Base-by-base conservation (phyloP, 2,888 invertebrate genomes). In the Anoplius nigerrimus region DNA sequence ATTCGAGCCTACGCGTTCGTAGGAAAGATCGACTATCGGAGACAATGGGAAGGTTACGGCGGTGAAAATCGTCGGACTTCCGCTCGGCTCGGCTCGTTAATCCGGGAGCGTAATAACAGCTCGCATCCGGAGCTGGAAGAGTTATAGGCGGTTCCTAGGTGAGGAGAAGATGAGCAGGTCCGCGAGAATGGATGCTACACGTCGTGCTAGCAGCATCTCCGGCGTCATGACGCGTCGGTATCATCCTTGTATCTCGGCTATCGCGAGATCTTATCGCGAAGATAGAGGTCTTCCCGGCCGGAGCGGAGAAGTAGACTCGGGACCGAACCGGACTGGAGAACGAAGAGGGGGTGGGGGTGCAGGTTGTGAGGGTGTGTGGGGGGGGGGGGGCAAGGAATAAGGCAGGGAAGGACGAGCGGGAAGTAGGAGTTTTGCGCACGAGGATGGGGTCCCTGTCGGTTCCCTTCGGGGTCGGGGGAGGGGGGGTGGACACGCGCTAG, bases 231-330 rank as follows among this genome's bases (percentile, higher is more conserved):
- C 62, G 66, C 67, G 22, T 46, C 59, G 72, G 62, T 73, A 74
- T 74, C 72, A 71, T 74, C 62, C 69, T 69, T 62, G 71, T 76
- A 76, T 74, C 75, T 76, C 61, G 64, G 46, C 63, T 62, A 74
- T 77, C 76, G 69, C 59, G 16, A 61, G 72, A 72, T 72, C 66
- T 78, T 76, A 76, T 76, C 72, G 64, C 21, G 27, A 52, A 63
- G 63, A 67, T 63, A 67, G 62, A 27, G 61, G 46, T 48, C 52
- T 64, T 18, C 53, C 22, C 4, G n/a, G n/a, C 18, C 18, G 20
- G 56, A 34, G 45, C 57, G 22, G 45, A 46, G 34, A 42, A 43
- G 27, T n/a, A 21, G 20, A 58, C n/a, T 34, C 22, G 24, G 22
- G 53, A 53, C 3, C 6, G 8, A 20, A 22, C 21, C 18, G 8